A percentile compares a stretch with the other conserved stretches of the same genome.
phyloP scores from a whole-genome alignment of 2,113 vertebrate species.

The Boulengeromyrus knoepffleri region DNA sequence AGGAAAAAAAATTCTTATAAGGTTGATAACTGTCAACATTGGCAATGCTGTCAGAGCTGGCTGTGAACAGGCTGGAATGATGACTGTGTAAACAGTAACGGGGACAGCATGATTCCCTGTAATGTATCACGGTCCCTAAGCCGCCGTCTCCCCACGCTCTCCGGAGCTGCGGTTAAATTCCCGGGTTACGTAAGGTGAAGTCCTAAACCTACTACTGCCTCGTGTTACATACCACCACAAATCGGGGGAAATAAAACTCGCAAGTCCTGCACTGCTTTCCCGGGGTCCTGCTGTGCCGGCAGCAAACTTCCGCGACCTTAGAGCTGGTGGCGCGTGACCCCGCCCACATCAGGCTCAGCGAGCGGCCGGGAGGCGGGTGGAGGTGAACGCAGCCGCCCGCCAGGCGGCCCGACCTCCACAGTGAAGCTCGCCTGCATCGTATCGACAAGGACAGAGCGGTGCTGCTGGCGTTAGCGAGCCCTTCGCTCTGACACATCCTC shows the following conservation, averaged over 20 bases:
- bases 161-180: background rate
- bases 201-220: background rate
- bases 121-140: background rate
- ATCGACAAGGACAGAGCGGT: background rate
- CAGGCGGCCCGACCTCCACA: background rate
- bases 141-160: background rate
- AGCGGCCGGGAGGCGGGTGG: background rate
- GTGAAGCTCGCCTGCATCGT: background rate
- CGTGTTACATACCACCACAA: background rate
- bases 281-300: background rate
- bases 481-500: background rate
- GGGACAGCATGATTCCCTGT: background rate
- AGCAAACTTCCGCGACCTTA: background rate
- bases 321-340: background rate
- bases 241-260: background rate
- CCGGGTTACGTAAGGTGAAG: slow-evolving; percentile 6
- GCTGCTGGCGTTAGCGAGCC: background rate
- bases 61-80: background rate
- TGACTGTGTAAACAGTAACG: background rate
- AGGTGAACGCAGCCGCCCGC: background rate
- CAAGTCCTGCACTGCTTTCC: background rate
- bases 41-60: background rate
- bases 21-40: background rate
- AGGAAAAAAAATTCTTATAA: background rate
- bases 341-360: background rate